Conservation (phyloP, 2,888 invertebrate species). For the Stenichneumon culpator region DNA sequence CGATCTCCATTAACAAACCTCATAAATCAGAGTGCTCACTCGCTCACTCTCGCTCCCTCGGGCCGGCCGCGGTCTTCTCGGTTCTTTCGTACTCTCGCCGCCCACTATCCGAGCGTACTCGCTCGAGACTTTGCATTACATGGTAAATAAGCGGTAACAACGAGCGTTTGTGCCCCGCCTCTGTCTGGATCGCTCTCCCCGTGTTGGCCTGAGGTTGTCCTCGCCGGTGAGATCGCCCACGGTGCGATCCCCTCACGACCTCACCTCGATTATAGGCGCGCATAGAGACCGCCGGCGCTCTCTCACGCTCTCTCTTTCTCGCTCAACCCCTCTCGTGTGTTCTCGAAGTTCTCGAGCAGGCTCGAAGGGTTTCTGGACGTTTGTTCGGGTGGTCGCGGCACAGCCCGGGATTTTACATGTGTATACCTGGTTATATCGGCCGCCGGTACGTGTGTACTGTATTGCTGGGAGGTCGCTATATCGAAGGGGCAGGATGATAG, state of each 20-base stretch:
- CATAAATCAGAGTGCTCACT: slow-evolving; percentile 74
- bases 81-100: slow-evolving; percentile 48
- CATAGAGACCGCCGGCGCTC: background rate
- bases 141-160: slow-evolving; percentile 80
- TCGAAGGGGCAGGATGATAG: slow-evolving; percentile 49
- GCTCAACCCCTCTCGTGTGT: slow-evolving; percentile 7
- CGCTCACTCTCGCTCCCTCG: slow-evolving; percentile 53
- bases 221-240: slow-evolving; percentile 33
- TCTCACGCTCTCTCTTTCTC: slow-evolving; percentile 12
- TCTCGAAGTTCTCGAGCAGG: slow-evolving; percentile 33
- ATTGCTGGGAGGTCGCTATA: background rate
- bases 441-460: background rate
- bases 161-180: slow-evolving; percentile 66
- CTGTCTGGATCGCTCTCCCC: slow-evolving; percentile 45
- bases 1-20: slow-evolving; percentile 71
- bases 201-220: slow-evolving; percentile 51
- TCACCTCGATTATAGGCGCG: slow-evolving; percentile 53
- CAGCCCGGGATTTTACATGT: background rate
- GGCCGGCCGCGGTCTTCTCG: slow-evolving; percentile 28
- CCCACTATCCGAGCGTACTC: slow-evolving; percentile 48
- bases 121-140: slow-evolving; percentile 75
- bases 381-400: background rate
- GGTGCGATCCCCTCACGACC: slow-evolving; percentile 46
- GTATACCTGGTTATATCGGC: background rate
- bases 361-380: slow-evolving; percentile 20